phyloP scores from a whole-genome alignment of 2,797 vertebrate species.

The Molossus alvarezi region DNA sequence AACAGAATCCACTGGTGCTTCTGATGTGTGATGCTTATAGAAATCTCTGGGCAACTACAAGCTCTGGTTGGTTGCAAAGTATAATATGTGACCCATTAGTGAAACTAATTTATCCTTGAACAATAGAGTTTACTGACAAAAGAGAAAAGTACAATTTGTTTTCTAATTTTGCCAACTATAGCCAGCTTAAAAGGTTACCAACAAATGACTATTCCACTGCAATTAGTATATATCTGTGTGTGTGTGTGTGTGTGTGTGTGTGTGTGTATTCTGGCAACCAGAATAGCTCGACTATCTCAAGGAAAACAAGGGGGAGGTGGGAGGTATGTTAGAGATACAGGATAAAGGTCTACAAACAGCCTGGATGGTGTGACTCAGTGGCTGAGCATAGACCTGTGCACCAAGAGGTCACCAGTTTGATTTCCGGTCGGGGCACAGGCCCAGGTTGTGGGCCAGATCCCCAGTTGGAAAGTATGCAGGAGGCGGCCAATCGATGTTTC shows the following conservation, averaged over 20 bases:
- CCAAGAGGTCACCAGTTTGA: no score
- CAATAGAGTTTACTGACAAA: not conserved
- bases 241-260: not conserved
- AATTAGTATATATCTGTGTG: not conserved
- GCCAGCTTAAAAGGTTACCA: not conserved
- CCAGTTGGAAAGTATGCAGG: no score
- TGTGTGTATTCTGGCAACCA: conserved; percentile 24
- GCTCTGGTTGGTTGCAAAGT: not conserved
- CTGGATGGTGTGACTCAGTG: no score
- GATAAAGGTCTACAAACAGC: not conserved
- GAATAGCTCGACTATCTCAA: conserved; percentile 30
- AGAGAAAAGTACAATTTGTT: conserved; percentile 5
- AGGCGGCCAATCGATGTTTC: no score
- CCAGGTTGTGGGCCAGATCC: no score
- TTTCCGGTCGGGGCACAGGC: no score
- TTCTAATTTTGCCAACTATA: conserved; percentile 58
- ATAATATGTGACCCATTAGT: not conserved
- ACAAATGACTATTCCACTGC: conserved; percentile 9
- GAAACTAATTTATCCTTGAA: conserved; percentile 50
- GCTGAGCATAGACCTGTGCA: no score
- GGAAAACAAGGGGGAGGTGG: not conserved
- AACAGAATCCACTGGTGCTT: conserved; percentile 17
- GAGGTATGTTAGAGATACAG: not conserved
- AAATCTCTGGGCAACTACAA: conserved; percentile 14
- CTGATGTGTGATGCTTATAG: conserved; percentile 18